Base-by-base conservation (phyloP, 1,140 invertebrate genomes). In the Thaumatotibia leucotreta region DNA sequence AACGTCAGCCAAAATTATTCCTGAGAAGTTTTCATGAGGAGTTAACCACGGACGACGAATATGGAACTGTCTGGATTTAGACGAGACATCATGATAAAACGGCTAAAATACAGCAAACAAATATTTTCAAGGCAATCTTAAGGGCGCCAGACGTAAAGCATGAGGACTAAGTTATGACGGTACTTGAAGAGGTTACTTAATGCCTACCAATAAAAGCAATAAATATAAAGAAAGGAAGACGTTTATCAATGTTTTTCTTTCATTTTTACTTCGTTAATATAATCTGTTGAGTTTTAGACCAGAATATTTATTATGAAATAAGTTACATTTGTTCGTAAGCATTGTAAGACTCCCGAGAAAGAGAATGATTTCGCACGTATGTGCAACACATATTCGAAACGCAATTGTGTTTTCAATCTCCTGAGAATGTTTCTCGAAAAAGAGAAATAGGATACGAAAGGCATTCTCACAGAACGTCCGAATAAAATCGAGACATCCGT, bases 351-450 rank as follows among this genome's bases (percentile, higher is more conserved):
- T 5, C 1, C 4, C 39, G 4, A 54, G 10, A 58, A 58, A 58
- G 27, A 14, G 24, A 58, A 58, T 58, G n/a, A 58, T 58, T 58
- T 14, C 8, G 29, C 23, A 31, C 52, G 23, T 29, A 58, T 29
- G 52, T 58, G 52, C 52, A 31, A 58, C 52, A 31, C 9, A 17
- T 45, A 17, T 58, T 24, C 27, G 24, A 29, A 58, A 58, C 52
- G 23, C 52, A 58, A 58, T 58, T 58, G 52, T 58, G 52, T 58
- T 58, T 58, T 58, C 52, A 58, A 31, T 58, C 52, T 58, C 24
- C 52, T 29, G 52, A 27, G 52, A 58, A 58, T 58, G 22, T 58
- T 58, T 29, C 52, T n/a, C n/a, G 27, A 58, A 58, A 54, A 58
- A 31, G 52, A 31, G 52, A 17, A 58, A 58, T 58, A 31, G 52